These are phyloP conservation scores for Argynnis bischoffii DNA, from an alignment of 2,888 invertebrate genomes.

Conservation along the genomic window DNA sequence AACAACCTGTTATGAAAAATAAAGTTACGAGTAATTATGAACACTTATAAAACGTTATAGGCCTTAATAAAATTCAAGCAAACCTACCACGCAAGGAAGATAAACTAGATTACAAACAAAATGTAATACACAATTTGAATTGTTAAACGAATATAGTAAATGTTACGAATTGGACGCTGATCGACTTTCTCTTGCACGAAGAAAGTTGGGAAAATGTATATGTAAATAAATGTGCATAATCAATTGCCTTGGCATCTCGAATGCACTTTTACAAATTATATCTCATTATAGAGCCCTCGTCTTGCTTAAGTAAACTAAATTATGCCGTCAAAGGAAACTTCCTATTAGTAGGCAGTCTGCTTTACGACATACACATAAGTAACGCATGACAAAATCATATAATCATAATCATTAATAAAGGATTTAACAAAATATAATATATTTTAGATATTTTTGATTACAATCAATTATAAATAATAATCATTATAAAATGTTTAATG, in stretches of 20 bases:
- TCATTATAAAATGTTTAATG: no score
- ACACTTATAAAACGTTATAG: no score
- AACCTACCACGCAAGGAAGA: background rate
- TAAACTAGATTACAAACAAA: conserved; percentile 15
- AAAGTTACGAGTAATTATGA: no score
- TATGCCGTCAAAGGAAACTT: background rate
- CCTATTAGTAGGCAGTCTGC: background rate
- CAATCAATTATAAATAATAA: no score
- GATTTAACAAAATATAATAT: no score
- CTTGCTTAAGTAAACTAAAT: background rate
- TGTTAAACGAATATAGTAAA: conserved; percentile 28
- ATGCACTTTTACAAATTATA: background rate
- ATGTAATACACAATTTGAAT: conserved; percentile 25
- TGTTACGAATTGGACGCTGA: conserved; percentile 38
- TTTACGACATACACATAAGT: no score
- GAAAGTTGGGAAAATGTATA: conserved; percentile 28
- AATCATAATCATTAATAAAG: no score
- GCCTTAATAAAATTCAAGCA: background rate
- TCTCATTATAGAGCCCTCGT: background rate
- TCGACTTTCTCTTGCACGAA: conserved; percentile 40
- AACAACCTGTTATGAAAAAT: background rate
- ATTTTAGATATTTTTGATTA: no score
- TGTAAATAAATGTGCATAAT: conserved; percentile 19
- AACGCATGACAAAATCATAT: no score
- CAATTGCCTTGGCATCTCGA: background rate